A percentile compares a stretch with the other conserved stretches of the same genome.
Conservation (phyloP, 2,888 invertebrate species). For the Eupeodes latifasciatus region DNA sequence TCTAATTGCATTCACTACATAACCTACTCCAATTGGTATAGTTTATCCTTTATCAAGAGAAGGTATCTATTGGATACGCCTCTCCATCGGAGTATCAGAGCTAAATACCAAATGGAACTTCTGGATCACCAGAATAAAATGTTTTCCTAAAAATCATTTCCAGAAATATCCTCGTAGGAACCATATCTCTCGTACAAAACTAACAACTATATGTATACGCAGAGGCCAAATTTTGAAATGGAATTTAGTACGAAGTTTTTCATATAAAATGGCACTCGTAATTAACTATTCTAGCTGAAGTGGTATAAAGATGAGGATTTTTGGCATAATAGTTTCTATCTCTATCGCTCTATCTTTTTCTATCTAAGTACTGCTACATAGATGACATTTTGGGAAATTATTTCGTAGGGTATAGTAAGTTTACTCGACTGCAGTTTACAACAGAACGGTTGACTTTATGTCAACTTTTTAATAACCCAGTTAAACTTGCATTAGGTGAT, state of each 20-base stretch:
- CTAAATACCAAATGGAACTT: slow-evolving; percentile 2
- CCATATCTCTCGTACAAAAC: too few relatives aligned
- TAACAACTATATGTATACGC: too few relatives aligned
- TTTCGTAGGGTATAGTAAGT: background rate
- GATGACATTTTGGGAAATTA: slow-evolving; percentile 7
- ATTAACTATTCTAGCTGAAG: slow-evolving; percentile 66
- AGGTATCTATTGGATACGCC: too few relatives aligned
- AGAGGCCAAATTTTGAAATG: slow-evolving; percentile 36
- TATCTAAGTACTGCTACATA: background rate
- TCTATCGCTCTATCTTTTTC: too few relatives aligned
- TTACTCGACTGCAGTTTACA: background rate
- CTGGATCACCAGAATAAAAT: background rate
- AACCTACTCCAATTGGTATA: background rate
- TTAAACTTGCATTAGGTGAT: slow-evolving; percentile 68
- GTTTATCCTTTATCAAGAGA: too few relatives aligned
- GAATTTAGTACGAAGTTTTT: slow-evolving; percentile 69
- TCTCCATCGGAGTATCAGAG: too few relatives aligned
- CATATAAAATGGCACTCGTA: slow-evolving; percentile 63
- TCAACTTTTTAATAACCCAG: slow-evolving; percentile 73
- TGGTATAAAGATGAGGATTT: slow-evolving; percentile 29
- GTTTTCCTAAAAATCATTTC: slow-evolving; percentile 8
- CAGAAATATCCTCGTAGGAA: slow-evolving; percentile 10
- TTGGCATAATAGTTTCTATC: slow-evolving; percentile 12
- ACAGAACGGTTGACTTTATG: slow-evolving; percentile 42
- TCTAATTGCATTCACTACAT: slow-evolving; percentile 57